Evolutionary conservation across 2,888 invertebrate species (phyloP), one percentile per base, ranked within the genome.

Genomic region (Oscheius sp.): DNA sequence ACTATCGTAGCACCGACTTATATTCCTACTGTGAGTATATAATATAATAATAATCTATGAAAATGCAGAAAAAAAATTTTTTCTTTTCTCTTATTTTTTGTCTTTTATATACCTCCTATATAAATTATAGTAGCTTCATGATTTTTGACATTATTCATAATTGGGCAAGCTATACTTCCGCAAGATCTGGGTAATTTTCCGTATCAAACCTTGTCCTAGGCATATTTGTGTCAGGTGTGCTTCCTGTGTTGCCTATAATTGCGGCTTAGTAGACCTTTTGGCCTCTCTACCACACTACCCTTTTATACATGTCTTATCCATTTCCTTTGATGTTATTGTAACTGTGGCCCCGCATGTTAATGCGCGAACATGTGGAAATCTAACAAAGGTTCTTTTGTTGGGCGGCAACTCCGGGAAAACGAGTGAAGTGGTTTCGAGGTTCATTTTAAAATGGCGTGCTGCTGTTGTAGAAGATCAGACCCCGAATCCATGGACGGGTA

Each of bases 131-230:
- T n/a, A n/a, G n/a, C n/a, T n/a, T n/a, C n/a, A n/a, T n/a, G n/a
- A n/a, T n/a, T n/a, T n/a, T n/a, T n/a, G n/a, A n/a, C n/a, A n/a
- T n/a, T n/a, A n/a, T n/a, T n/a, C n/a, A n/a, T n/a, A n/a, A n/a
- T n/a, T n/a, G n/a, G n/a, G n/a, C n/a, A n/a, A n/a, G 59, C 41
- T 59, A 59, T 59, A 59, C 59, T 41, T 59, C 41, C 41, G 41
- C 30, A 17, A 9, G 17, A 30, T 44, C 30, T 59, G n/a, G 59
- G 24, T 44, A 59, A 44, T 59, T 59, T 17, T 30, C 22, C 41
- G n/a, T 44, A 59, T 59, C 44, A 59, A 44, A 59, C 44, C 44
- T 41, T 59, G 59, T 44, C 41, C 44, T 26, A 57, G 59, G 59
- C 28, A 59, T 59, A 59, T 59, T 59, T 59, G 41, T 59, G 59